These are phyloP conservation scores for Chaitophorus viminalis DNA, from an alignment of 2,888 invertebrate species.

Conservation along the genomic window DNA sequence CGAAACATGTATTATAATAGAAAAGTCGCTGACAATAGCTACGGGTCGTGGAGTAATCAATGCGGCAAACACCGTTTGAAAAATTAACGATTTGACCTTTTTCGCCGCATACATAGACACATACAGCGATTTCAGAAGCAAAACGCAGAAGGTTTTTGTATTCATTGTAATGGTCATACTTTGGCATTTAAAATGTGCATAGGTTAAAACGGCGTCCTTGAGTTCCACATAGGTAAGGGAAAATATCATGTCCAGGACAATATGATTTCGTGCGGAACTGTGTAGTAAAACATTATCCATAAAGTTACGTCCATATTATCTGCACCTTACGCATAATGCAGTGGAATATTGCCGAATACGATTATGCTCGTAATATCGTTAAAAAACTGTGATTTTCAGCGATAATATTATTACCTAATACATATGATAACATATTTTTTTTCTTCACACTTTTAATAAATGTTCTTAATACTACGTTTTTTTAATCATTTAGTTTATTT, in stretches of 20 bases:
- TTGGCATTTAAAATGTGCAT: constrained; percentile 53
- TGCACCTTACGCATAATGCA: no score
- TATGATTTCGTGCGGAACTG: neutral
- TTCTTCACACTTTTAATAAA: no score
- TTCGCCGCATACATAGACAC: neutral
- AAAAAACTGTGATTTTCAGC: no score
- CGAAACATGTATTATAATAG: constrained; percentile 9
- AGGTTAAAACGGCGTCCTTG: constrained; percentile 13
- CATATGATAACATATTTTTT: no score
- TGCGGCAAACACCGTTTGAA: constrained; percentile 51
- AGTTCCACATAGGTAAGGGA: no score
- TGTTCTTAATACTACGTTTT: no score
- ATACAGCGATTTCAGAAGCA: neutral
- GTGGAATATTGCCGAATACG: no score
- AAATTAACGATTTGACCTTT: constrained; percentile 61
- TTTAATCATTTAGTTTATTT: no score
- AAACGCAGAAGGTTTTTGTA: constrained; percentile 3
- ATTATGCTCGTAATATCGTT: no score
- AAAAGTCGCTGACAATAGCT: constrained; percentile 31
- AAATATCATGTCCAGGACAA: neutral
- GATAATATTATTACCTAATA: no score
- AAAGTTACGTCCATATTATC: no score
- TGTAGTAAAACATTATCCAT: no score
- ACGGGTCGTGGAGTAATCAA: constrained; percentile 34
- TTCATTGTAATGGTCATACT: constrained; percentile 37